A percentile compares a stretch with the other conserved stretches of the same genome.
These are phyloP conservation scores for Hyperoodon ampullatus DNA, from an alignment of 2,113 vertebrate species.

Conservation along the genomic window DNA sequence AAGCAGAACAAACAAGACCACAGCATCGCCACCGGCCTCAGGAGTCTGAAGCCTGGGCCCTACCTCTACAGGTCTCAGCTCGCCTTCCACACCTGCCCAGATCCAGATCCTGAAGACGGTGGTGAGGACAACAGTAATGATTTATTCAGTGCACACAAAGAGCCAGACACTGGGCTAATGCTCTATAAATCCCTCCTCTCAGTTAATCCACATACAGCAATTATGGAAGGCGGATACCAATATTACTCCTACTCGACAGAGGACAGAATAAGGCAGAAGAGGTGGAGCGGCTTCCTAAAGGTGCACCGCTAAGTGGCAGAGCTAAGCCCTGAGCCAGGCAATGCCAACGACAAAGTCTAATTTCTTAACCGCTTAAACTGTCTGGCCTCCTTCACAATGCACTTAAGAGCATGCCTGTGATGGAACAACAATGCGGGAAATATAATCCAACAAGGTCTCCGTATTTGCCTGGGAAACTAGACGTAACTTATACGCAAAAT, in stretches of 20 bases:
- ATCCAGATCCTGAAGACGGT: neutral
- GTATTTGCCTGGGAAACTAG: neutral
- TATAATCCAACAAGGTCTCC: neutral
- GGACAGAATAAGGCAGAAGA: neutral
- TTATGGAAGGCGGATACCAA: neutral
- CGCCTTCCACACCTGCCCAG: neutral
- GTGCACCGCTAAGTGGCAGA: accelerated
- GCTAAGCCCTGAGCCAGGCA: neutral
- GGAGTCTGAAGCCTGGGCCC: neutral
- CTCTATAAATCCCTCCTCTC: neutral
- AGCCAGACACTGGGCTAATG: too few species aligned
- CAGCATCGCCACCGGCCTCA: neutral
- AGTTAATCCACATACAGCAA: neutral
- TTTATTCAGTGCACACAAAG: neutral
- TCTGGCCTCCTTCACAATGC: neutral
- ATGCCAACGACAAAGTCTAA: neutral
- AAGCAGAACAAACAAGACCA: neutral
- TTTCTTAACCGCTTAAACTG: neutral
- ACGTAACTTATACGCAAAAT: neutral
- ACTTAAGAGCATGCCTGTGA: neutral
- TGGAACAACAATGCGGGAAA: neutral
- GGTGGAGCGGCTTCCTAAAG: neutral
- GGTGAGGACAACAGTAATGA: accelerated
- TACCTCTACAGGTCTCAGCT: neutral
- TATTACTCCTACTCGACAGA: neutral